Evolutionary conservation across 2,113 vertebrate genomes (phyloP), one percentile per base, ranked within the genome.

Genomic region (Cyprinodon brontotheroides): DNA sequence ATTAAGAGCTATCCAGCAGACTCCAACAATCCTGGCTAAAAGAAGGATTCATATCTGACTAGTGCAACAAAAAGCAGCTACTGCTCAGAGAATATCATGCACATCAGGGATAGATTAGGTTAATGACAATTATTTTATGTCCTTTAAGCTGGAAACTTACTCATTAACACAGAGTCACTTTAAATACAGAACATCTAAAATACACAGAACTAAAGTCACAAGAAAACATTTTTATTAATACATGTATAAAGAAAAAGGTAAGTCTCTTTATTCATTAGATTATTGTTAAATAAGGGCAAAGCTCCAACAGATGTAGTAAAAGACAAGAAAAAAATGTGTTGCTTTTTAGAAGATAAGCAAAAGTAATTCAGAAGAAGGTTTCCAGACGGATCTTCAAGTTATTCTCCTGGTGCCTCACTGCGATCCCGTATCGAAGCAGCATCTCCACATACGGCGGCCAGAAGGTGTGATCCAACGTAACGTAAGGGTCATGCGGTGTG

Each of bases 391-490:
- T 91, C 92, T 85, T 95, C 17, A 79, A 90, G 79, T 94, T 91
- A 88, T 97, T 95, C 79, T 97, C 95, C 17, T 95, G 94, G 86
- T 99, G 96, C 86, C 97, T 95, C 79, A 95, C 80, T 40, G 89
- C 96, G 63, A 96, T 92, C 72, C 96, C 96, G 10, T 86, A 87
- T 29, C 97, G 95, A 64, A 99, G 94, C 29, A 99, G 93, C 89
- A 98, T 86, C 86, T 99, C 98, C 45, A 96, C 64, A 40, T 98
- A 99, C 1, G 98, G 97, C 0, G 95, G 95, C 98, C 98, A 99
- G 85, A 96, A 97, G 0, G 94, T 94, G 17, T 94, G 84, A 57
- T 66, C 85, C 43, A 96, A 83, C 0, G 72, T 85, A 70, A 98
- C 17, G 11, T 99, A 98, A 20, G 98, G 96, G 41, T 99, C 95